Evolutionary conservation across 2,797 vertebrate species (phyloP).

Genomic region (Sebastes itinus): DNA sequence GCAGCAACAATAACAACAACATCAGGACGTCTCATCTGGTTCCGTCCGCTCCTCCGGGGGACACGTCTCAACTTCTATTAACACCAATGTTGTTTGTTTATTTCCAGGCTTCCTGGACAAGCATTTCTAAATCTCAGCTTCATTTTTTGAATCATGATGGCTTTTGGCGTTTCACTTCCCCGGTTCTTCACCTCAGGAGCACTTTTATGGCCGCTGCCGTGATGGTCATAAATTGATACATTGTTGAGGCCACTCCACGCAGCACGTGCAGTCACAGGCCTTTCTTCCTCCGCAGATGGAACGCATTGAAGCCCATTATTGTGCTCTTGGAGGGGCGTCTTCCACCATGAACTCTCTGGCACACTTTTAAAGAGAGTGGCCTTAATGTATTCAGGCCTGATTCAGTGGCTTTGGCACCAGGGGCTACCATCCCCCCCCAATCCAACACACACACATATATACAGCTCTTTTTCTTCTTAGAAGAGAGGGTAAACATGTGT

Average conservation of each 20-base stretch:
- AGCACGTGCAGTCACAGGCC: slow-evolving; percentile 81
- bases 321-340: slow-evolving; percentile 83
- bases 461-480: slow-evolving; percentile 67
- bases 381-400: slow-evolving; percentile 85
- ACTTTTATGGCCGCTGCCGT: slow-evolving; percentile 59
- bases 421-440: slow-evolving; percentile 63
- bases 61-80: slow-evolving; percentile 12
- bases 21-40: slow-evolving; percentile 46
- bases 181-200: slow-evolving; percentile 28
- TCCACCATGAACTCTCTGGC: slow-evolving; percentile 84
- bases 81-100: slow-evolving; percentile 1
- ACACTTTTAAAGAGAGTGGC: slow-evolving; percentile 87
- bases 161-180: slow-evolving; percentile 23
- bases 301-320: slow-evolving; percentile 85
- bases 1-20: slow-evolving; percentile 25
- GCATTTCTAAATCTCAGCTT: background rate
- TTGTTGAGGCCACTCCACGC: slow-evolving; percentile 64
- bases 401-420: slow-evolving; percentile 79
- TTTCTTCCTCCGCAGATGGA: slow-evolving; percentile 82
- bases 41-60: slow-evolving; percentile 34
- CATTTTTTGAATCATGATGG: background rate
- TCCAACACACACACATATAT: slow-evolving; percentile 14
- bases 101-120: slow-evolving; percentile 11
- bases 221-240: slow-evolving; percentile 73
- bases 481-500: slow-evolving; percentile 77